Percentiles rank a stretch among this genome's conserved stretches.
phyloP scores from a whole-genome alignment of 2,888 invertebrate genomes.

The Argyresthia goedartella region DNA sequence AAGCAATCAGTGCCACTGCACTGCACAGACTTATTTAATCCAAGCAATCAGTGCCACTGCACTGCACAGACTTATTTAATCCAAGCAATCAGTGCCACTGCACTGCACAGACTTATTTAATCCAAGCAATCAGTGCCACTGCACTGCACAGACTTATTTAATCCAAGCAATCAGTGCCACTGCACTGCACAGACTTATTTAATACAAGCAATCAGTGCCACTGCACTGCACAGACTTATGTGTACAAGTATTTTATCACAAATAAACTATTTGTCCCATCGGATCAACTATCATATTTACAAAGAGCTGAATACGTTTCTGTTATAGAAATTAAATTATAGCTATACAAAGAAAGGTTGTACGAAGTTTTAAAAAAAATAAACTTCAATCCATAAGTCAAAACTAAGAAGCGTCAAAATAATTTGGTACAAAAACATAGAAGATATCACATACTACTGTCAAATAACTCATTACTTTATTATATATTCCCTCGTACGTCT shows the following conservation, averaged over 20 bases:
- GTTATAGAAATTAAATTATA: not conserved
- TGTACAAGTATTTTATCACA: slow-evolving; percentile 1
- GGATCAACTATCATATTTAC: not conserved
- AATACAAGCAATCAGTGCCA: not conserved
- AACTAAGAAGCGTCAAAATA: too few species aligned
- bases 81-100: slow-evolving; percentile 1
- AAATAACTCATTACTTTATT: too few species aligned
- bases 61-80: not conserved
- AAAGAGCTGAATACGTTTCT: not conserved
- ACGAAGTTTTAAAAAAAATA: not conserved
- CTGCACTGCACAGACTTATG: not conserved
- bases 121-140: not conserved
- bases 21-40: not conserved
- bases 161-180: not conserved
- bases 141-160: slow-evolving; percentile 1
- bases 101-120: not conserved
- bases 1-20: slow-evolving; percentile 1
- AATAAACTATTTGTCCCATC: not conserved
- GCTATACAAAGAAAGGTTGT: not conserved
- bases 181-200: slow-evolving; percentile 1
- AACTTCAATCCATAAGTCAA: not conserved
- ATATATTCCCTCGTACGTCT: too few species aligned
- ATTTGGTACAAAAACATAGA: too few species aligned
- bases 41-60: slow-evolving; percentile 1
- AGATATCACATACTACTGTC: too few species aligned